A percentile compares a stretch with the other conserved stretches of the same genome.
Conservation (phyloP, 2,888 invertebrate species). For the Alentia gelatinosa region DNA sequence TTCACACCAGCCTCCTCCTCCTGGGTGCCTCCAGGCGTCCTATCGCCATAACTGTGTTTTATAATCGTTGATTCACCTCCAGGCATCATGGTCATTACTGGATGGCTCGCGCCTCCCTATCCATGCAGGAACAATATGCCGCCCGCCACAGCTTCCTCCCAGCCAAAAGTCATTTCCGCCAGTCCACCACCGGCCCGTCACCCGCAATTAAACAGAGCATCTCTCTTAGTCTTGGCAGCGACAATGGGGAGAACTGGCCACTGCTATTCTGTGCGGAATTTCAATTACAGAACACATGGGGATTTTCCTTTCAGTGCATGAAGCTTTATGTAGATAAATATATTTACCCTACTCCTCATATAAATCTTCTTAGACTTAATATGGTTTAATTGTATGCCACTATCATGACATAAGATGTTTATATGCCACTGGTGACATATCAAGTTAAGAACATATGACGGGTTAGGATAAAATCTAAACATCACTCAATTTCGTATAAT, state of each 20-base stretch:
- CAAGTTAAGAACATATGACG: no score
- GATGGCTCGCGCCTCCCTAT: neutral
- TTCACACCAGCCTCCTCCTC: neutral
- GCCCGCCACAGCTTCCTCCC: neutral
- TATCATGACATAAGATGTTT: no score
- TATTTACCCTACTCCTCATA: no score
- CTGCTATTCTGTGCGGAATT: no score
- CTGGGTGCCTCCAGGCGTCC: neutral
- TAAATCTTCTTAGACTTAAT: no score
- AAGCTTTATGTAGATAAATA: no score
- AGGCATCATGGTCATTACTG: constrained; percentile 27
- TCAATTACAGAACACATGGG: no score
- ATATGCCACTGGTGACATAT: no score
- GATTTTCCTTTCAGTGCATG: no score
- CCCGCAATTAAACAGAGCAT: neutral
- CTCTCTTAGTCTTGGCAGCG: neutral
- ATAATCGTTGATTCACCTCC: constrained; percentile 41
- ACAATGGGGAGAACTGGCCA: neutral
- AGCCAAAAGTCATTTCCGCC: constrained; percentile 3
- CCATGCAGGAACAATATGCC: neutral
- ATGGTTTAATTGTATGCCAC: no score
- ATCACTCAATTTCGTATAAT: no score
- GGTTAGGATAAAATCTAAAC: no score
- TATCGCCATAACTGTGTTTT: constrained; percentile 45
- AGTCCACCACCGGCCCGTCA: neutral